Percentiles rank a stretch among this genome's conserved stretches.
phyloP scores from a whole-genome alignment of 2,888 invertebrate genomes.

The Drosophila paranaensis region DNA sequence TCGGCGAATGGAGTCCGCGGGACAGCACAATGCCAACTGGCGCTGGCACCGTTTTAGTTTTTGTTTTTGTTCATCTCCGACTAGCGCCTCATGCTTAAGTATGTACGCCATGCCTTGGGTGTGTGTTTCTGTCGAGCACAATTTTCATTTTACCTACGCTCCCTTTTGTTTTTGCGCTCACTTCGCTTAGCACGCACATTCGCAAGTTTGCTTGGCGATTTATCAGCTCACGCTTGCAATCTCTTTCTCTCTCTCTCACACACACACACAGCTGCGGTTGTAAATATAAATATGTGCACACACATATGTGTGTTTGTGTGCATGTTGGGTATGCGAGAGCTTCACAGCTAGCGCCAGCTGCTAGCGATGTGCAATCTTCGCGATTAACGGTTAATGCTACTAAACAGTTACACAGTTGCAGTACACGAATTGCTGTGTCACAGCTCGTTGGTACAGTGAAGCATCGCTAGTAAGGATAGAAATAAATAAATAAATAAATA shows the following conservation, averaged over 20 bases:
- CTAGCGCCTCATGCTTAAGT: slow-evolving; percentile 10
- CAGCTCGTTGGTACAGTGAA: background rate
- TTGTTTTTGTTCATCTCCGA: slow-evolving; percentile 29
- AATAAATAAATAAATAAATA: background rate
- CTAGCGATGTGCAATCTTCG: slow-evolving; percentile 42
- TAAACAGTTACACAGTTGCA: slow-evolving; percentile 30
- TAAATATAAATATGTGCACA: slow-evolving; percentile 14
- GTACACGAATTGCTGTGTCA: background rate
- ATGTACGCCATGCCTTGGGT: background rate
- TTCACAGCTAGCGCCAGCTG: slow-evolving; percentile 19
- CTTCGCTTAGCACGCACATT: slow-evolving; percentile 40
- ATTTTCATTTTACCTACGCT: slow-evolving; percentile 35
- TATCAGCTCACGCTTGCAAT: slow-evolving; percentile 45
- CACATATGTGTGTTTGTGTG: background rate
- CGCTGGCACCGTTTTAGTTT: slow-evolving; percentile 28
- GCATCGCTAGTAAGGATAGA: background rate
- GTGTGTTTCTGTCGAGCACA: slow-evolving; percentile 5
- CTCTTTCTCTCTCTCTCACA: background rate
- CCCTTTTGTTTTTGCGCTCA: slow-evolving; percentile 34
- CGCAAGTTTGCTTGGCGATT: slow-evolving; percentile 43
- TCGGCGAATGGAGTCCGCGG: slow-evolving; percentile 31
- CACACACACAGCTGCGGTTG: slow-evolving; percentile 50
- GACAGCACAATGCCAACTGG: slow-evolving; percentile 69
- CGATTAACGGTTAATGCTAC: slow-evolving; percentile 23
- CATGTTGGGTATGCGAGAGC: slow-evolving; percentile 15